Evolutionary conservation across 2,797 vertebrate genomes (phyloP).

Genomic region (Sardinella longiceps): DNA sequence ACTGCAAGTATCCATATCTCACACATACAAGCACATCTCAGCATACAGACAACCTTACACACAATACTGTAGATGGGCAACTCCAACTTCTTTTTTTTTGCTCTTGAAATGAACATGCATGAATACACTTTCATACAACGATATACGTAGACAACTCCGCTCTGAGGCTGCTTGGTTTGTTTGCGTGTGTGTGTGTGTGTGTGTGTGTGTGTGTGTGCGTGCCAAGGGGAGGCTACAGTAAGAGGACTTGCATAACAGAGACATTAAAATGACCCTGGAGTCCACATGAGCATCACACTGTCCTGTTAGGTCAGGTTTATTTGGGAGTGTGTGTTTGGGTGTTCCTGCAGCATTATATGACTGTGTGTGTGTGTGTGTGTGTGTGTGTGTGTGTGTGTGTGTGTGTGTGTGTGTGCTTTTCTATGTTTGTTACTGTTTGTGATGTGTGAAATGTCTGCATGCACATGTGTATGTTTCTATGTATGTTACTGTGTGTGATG

Average conservation of each 20-base stretch:
- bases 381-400: background rate
- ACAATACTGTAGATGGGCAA: background rate
- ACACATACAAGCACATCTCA: background rate
- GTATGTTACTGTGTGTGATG: background rate
- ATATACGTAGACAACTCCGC: background rate
- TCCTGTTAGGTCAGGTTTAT: slow-evolving; percentile 10
- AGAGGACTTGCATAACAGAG: slow-evolving; percentile 14
- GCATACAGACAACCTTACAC: background rate
- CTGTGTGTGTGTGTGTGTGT: background rate
- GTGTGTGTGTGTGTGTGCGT: background rate
- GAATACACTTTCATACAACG: background rate
- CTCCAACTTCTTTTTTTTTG: background rate
- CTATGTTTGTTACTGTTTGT: background rate
- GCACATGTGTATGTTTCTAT: background rate
- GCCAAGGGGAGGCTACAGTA: slow-evolving; percentile 5
- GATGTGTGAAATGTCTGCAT: too few species aligned
- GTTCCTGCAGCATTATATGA: background rate
- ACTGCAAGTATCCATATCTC: too few species aligned
- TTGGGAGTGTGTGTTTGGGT: background rate
- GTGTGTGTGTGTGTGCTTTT: background rate
- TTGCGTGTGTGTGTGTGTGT: background rate
- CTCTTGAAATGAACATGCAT: background rate
- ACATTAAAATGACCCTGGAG: slow-evolving; percentile 22
- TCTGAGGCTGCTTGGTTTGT: background rate
- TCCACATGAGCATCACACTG: slow-evolving; percentile 3